Percentiles rank a stretch among this genome's conserved stretches.
Evolutionary conservation across 2,113 vertebrate genomes (phyloP).

Genomic region (Phrynocephalus versicolor): DNA sequence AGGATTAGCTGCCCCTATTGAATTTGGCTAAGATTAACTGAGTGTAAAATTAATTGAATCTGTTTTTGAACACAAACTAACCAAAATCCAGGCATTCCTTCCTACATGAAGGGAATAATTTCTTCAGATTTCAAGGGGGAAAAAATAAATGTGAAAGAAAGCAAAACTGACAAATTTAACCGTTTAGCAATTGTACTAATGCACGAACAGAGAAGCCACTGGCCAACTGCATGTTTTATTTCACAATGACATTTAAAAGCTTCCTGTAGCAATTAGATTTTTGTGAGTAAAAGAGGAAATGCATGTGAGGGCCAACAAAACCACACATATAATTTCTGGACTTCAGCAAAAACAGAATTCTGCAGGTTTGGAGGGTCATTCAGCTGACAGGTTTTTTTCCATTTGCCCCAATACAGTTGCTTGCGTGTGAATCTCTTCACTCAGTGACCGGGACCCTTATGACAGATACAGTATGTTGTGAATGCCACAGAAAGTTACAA

Average conservation of each 20-base stretch:
- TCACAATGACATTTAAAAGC: background rate
- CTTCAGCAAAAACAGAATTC: background rate
- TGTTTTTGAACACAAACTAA: background rate
- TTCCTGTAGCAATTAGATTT: background rate
- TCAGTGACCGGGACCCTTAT: background rate
- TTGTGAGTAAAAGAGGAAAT: background rate
- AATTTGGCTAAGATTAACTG: background rate
- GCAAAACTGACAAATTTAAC: background rate
- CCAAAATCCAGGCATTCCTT: background rate
- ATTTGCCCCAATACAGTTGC: background rate
- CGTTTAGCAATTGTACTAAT: background rate
- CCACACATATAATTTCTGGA: background rate
- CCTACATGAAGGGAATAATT: background rate
- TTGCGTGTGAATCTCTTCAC: background rate
- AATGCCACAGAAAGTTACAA: background rate
- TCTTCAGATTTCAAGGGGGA: background rate
- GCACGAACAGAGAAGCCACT: background rate
- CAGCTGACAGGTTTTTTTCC: background rate
- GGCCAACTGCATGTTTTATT: slow-evolving; percentile 18
- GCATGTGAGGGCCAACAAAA: background rate
- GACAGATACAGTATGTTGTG: background rate
- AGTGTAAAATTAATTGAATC: background rate
- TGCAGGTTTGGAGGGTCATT: background rate
- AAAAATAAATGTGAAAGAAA: background rate
- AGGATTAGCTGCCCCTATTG: background rate